Base-by-base conservation (phyloP, 53 echinoderm and acorn worm genomes). In the Luidia sarsii region DNA sequence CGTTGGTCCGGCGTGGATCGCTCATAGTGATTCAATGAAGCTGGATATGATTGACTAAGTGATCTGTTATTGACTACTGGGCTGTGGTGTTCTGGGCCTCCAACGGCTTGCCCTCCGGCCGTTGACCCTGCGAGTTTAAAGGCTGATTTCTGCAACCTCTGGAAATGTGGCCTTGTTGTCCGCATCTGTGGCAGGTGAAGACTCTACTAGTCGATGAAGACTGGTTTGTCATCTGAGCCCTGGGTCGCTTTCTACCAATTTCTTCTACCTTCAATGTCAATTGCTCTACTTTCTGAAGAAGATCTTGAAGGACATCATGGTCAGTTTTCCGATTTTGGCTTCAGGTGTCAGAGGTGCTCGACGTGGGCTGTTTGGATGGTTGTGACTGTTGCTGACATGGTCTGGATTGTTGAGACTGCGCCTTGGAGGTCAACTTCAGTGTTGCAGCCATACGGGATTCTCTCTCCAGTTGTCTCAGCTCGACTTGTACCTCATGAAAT, bases 121-220 rank as follows among this genome's bases (percentile, higher is more conserved):
- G 72, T 15, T 52, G 54, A 54, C 67, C 67, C n/a, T 67, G 67
- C 3, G 51, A 21, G 72, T 72, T 52, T 72, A 72, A 72, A 53
- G 72, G 72, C 20, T 2, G 27, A 7, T 70, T n/a, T 13, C 29
- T 75, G 48, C 79, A 79, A 20, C 79, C 79, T 62, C 27, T 46
- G 32, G 59, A 30, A 15, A 56, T 56, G 32, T 59, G 59, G 3
- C 59, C 59, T 25, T 59, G 30, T 5, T 56, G 57, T 56, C 57
- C 57, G 57, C 57, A 56, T 56, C 30, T 59, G 32, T 59, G 59
- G 16, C 59, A 59, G 28, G 32, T 33, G 16, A 29, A 59, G 2
- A 59, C 54, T 25, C 25, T 15, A 4, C 23, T 34, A 36, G 2
- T 54, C 22, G 22, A 23, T 54, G 22, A 8, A 54, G 2, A 8